Base-by-base conservation (phyloP, 2,113 vertebrate species). In the Arizona elegans region DNA sequence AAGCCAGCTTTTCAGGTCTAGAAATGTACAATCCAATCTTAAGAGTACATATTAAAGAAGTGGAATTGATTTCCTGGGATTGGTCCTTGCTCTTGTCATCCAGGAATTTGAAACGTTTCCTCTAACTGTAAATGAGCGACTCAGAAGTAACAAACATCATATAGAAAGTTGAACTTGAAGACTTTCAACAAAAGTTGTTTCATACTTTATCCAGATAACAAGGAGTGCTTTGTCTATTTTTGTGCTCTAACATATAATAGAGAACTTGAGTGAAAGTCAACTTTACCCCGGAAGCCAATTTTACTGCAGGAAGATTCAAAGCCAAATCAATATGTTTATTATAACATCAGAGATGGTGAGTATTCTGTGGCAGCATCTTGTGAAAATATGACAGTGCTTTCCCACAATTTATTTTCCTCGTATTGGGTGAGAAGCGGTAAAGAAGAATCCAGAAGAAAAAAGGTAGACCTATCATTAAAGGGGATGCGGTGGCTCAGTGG, bases 81-180 rank as follows among this genome's bases (percentile, higher is more conserved):
- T 93, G 70, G 33, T 5, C 87, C 15, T 89, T 90, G 75, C 10
- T 86, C 94, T 55, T 95, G 1, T 91, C 52, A 91, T 3, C 11
- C 56, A n/a, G 38, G n/a, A 93, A 50, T 38, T 53, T 70, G 90
- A 21, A 65, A 91, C 91, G 88, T 94, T 94, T 94, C 54, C 53
- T 85, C 0, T 89, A 75, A 70, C 90, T 58, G 43, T 58, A 94
- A 87, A 86, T 62, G 21, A 52, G 47, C 75, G 70, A 29, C 19
- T 65, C 47, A 89, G 70, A 54, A 24, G 58, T 59, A 24, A 59
- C 58, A 29, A 93, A 17, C 38, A 50, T 90, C n/a, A 87, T 94
- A 26, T 17, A 33, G 21, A 52, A 21, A 87, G 21, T 87, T 33
- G 4, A 10, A 26, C 12, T 70, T 86, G 9, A 15, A 88, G 93